Conservation (phyloP, 2,888 invertebrate species). For the Tetranychus truncatus region DNA sequence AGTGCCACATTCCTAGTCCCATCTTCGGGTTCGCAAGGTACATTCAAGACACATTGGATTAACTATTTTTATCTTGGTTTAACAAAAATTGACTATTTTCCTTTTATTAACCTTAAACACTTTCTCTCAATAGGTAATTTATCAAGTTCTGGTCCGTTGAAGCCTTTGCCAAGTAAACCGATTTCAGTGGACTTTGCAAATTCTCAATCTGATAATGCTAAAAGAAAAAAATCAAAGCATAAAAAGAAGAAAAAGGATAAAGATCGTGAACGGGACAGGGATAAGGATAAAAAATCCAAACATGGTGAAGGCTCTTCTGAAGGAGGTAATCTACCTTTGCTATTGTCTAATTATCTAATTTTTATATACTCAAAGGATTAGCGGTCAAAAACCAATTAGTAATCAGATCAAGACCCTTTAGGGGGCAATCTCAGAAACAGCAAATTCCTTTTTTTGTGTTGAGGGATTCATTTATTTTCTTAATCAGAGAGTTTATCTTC, state of each 20-base stretch:
- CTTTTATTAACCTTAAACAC: not conserved
- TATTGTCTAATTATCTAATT: no score
- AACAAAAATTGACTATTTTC: not conserved
- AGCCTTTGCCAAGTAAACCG: not conserved
- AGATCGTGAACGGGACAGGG: slow-evolving; percentile 23
- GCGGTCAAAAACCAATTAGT: no score
- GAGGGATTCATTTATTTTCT: no score
- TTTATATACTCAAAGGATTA: no score
- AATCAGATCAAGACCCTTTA: no score
- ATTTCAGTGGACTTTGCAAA: not conserved
- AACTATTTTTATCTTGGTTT: no score
- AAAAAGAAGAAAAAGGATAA: slow-evolving; percentile 31
- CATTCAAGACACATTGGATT: no score
- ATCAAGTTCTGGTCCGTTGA: not conserved
- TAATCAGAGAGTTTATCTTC: no score
- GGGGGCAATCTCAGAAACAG: no score
- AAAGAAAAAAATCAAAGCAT: slow-evolving; percentile 32
- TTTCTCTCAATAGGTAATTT: not conserved
- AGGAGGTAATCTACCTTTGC: not conserved
- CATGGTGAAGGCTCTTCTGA: not conserved
- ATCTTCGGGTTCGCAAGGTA: slow-evolving; percentile 4
- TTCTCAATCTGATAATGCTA: slow-evolving; percentile 30
- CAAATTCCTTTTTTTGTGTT: not conserved
- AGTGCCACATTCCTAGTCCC: slow-evolving; percentile 12
- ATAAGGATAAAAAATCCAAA: slow-evolving; percentile 3